Evolutionary conservation across 1,140 invertebrate genomes (phyloP).

Genomic region (Luehdorfia chinensis): DNA sequence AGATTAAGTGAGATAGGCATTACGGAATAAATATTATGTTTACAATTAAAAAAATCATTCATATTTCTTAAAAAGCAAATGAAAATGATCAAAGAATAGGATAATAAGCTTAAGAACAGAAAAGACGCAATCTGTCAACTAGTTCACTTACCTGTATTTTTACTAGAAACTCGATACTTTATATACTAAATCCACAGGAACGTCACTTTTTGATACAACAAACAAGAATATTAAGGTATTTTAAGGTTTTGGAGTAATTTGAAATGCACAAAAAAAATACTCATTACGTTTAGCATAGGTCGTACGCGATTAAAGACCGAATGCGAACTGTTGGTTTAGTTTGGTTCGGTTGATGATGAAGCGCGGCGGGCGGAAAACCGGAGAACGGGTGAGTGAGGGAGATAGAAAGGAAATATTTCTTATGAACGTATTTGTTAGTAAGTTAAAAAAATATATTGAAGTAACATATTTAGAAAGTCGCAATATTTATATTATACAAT

Average conservation of each 20-base stretch:
- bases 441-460: neutral
- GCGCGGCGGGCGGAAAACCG: slow-evolving; percentile 66
- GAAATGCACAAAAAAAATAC: slow-evolving; percentile 73
- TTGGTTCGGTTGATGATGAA: slow-evolving; percentile 60
- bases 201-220: slow-evolving; percentile 52
- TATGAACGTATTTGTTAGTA: no score
- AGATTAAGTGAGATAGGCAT: no score
- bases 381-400: slow-evolving; percentile 61
- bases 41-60: no score
- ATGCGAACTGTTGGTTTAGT: slow-evolving; percentile 75
- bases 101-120: slow-evolving; percentile 55
- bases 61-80: no score
- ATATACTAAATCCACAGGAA: slow-evolving; percentile 61
- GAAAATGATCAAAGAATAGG: no score
- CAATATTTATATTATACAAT: neutral
- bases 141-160: slow-evolving; percentile 72
- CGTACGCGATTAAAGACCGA: slow-evolving; percentile 58
- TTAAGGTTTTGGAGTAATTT: slow-evolving; percentile 70
- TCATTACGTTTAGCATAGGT: slow-evolving; percentile 68
- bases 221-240: slow-evolving; percentile 67
- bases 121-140: slow-evolving; percentile 75
- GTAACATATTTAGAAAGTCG: neutral
- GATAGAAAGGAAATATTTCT: slow-evolving; percentile 37
- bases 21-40: no score
- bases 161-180: slow-evolving; percentile 54